These are phyloP conservation scores for Gastrophryne carolinensis DNA, from an alignment of 2,797 vertebrate genomes.

Conservation along the genomic window DNA sequence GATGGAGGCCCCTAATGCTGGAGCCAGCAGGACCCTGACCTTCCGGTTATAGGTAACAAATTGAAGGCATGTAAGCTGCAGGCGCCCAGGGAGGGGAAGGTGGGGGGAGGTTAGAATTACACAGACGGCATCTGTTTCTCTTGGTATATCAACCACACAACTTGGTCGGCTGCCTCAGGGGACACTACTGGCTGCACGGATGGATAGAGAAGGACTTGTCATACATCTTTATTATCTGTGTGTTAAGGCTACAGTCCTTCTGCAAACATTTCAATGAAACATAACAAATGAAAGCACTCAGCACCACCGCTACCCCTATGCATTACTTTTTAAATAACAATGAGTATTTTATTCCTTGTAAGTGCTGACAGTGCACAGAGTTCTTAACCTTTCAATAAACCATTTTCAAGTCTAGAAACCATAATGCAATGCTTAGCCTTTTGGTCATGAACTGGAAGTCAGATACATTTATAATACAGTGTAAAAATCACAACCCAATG, in stretches of 20 bases:
- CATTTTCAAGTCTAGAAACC: conserved; percentile 21
- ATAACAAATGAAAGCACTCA: conserved; percentile 44
- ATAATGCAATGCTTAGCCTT: conserved; percentile 7
- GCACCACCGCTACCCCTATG: background rate
- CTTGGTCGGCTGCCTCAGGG: conserved; percentile 68
- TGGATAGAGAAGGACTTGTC: conserved; percentile 34
- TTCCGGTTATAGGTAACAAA: conserved; percentile 70
- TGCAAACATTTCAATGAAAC: conserved; percentile 42
- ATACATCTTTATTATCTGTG: conserved; percentile 51
- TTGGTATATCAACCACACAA: conserved; percentile 72
- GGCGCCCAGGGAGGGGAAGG: conserved; percentile 61
- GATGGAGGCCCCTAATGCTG: conserved; percentile 42
- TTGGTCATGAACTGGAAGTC: conserved; percentile 6
- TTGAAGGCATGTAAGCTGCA: conserved; percentile 64
- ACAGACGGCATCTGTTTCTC: conserved; percentile 81
- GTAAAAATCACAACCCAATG: background rate
- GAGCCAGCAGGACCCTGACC: conserved; percentile 69
- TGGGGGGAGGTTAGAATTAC: conserved; percentile 78
- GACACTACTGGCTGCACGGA: conserved; percentile 49
- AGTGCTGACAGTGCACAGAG: conserved; percentile 40
- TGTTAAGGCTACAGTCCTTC: conserved; percentile 32
- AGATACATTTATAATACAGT: background rate
- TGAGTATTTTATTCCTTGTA: conserved; percentile 36
- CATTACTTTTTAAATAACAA: conserved; percentile 40
- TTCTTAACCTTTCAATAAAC: conserved; percentile 35